A percentile compares a stretch with the other conserved stretches of the same genome.
phyloP scores from a whole-genome alignment of 2,797 vertebrate species.

The Epinephelus coioides region DNA sequence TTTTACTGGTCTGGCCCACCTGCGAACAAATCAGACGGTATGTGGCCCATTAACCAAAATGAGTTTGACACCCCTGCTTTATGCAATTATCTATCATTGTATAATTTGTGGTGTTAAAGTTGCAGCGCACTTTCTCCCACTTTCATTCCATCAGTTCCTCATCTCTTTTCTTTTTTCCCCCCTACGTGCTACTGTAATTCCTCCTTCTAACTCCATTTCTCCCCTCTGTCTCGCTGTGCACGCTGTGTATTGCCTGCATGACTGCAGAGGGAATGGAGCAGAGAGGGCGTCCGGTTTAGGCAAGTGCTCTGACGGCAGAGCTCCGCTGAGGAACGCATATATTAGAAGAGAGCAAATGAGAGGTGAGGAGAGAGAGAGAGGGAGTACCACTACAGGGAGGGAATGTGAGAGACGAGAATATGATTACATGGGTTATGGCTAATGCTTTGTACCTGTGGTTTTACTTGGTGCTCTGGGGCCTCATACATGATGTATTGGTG shows the following conservation, averaged over 20 bases:
- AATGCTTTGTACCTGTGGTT: conserved; percentile 58
- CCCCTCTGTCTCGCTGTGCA: conserved; percentile 27
- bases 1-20: no score
- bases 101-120: not conserved
- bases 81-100: not conserved
- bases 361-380: conserved; percentile 51
- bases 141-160: not conserved
- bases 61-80: not conserved
- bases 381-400: conserved; percentile 38
- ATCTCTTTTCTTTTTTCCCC: conserved; percentile 13
- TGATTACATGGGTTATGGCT: conserved; percentile 53
- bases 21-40: no score
- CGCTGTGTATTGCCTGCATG: conserved; percentile 61
- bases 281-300: conserved; percentile 63
- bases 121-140: conserved; percentile 5
- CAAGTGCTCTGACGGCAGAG: conserved; percentile 64
- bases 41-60: no score
- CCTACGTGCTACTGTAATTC: conserved; percentile 26
- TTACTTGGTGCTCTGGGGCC: conserved; percentile 48
- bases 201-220: conserved; percentile 28
- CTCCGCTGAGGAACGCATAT: conserved; percentile 59
- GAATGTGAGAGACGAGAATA: conserved; percentile 36
- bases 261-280: conserved; percentile 77
- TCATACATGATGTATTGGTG: conserved; percentile 64
- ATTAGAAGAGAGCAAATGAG: conserved; percentile 58